A percentile compares a stretch with the other conserved stretches of the same genome.
phyloP scores from a whole-genome alignment of 2,888 invertebrate species.

The Ichneumoninae sp. region DNA sequence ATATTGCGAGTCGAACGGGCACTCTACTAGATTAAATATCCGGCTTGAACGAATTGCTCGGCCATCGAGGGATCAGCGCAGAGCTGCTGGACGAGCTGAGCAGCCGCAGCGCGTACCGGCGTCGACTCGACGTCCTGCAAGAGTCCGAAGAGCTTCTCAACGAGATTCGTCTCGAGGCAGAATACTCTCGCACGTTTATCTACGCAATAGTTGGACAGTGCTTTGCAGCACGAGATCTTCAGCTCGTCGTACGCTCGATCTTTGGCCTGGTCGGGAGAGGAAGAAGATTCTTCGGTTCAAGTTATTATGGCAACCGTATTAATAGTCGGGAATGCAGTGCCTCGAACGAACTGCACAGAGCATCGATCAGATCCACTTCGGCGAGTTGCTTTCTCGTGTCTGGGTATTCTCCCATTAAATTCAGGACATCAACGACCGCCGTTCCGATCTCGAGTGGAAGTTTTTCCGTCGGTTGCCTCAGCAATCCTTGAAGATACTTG shows the following conservation, averaged over 20 bases:
- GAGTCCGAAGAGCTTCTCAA: conserved; percentile 69
- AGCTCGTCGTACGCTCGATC: conserved; percentile 70
- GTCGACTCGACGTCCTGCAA: conserved; percentile 70
- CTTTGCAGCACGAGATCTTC: conserved; percentile 75
- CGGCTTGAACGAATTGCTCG: conserved; percentile 71
- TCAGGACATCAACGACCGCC: conserved; percentile 69
- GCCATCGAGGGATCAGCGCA: conserved; percentile 72
- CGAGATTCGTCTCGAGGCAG: conserved; percentile 68
- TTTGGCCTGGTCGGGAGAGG: conserved; percentile 53
- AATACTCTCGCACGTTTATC: conserved; percentile 69
- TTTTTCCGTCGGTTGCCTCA: conserved; percentile 67
- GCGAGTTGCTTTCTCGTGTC: conserved; percentile 67
- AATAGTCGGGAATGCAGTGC: conserved; percentile 60
- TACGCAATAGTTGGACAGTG: conserved; percentile 72
- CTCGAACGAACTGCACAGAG: conserved; percentile 73
- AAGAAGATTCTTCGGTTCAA: neutral
- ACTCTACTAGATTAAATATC: conserved; percentile 76
- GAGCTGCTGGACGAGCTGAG: conserved; percentile 74
- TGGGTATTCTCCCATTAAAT: conserved; percentile 69
- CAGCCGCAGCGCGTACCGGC: conserved; percentile 74
- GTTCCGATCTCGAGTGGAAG: conserved; percentile 71
- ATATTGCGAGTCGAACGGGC: neutral
- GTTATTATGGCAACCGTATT: conserved; percentile 1
- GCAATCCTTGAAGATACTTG: conserved; percentile 67
- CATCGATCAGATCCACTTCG: conserved; percentile 70